Base-by-base conservation (phyloP, 2,113 vertebrate genomes). In the Phrynosoma platyrhinos region DNA sequence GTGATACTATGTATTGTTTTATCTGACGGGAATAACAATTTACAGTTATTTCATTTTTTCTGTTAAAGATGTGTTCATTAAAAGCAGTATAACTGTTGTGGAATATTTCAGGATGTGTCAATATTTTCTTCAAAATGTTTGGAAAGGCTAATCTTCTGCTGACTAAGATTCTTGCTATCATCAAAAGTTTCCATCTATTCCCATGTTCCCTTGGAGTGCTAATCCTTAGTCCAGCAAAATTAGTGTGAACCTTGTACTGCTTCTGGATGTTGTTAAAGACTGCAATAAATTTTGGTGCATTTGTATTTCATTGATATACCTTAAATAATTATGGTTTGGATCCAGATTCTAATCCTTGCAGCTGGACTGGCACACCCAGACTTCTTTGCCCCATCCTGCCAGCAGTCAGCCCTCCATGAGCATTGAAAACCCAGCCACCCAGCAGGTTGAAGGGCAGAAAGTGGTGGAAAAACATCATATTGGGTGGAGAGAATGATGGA, bases 241-340 rank as follows among this genome's bases (percentile, higher is more conserved):
- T 18, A 58, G 36, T 42, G 25, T n/a, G 81, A 62, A 40, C 27
- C 68, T 71, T 87, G 53, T 27, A 89, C 12, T 83, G 83, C 88
- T 40, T 86, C 91, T 91, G 53, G 91, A 55, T 91, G 27, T 78
- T 80, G 91, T 82, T 92, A 85, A 90, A 91, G n/a, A n/a, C 87
- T 90, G 86, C 90, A 89, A 53, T 88, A 36, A 90, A 90, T 62
- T 25, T 91, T 91, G 64, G 87, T 91, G 94, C 77, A 87, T 82
- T 95, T 95, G 89, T 36, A 85, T 42, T 92, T 94, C 42, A 88
- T 68, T 92, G 55, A 71, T 93, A 91, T 91, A 79, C 90, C 0
- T 85, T 87, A 64, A 55, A 82, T 87, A 66, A 74, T 68, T 87
- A 27, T 71, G 68, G 68, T 30, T 71, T 71, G 27, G 68, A 71